A percentile compares a stretch with the other conserved stretches of the same genome.
These are phyloP conservation scores for Lasioglossum lativentre DNA, from an alignment of 2,888 invertebrate genomes.

Conservation along the genomic window DNA sequence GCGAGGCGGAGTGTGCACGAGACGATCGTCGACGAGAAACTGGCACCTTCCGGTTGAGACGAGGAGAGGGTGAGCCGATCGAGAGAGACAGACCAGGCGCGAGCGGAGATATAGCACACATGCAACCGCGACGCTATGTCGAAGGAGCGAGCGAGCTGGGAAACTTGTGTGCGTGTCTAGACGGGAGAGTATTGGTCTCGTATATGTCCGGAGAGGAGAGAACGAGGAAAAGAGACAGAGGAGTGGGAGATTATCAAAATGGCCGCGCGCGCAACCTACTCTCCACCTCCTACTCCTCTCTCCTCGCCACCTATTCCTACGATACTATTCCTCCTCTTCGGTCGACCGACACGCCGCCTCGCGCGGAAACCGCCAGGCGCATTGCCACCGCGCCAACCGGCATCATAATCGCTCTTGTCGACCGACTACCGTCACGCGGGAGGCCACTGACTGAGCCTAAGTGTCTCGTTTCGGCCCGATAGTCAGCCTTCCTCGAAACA, in stretches of 20 bases:
- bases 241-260: conserved; percentile 83
- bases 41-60: conserved; percentile 83
- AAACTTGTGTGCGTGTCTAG: not conserved
- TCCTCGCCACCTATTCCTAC: conserved; percentile 61
- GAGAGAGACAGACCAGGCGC: conserved; percentile 42
- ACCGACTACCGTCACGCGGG: conserved; percentile 59
- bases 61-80: conserved; percentile 62
- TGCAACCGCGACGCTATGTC: not conserved
- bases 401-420: conserved; percentile 43
- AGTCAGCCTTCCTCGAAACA: not conserved
- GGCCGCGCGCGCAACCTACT: conserved; percentile 80
- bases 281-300: conserved; percentile 60
- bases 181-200: not conserved
- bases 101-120: conserved; percentile 12
- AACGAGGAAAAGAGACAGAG: conserved; percentile 63
- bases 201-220: conserved; percentile 22
- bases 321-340: conserved; percentile 65
- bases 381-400: conserved; percentile 48
- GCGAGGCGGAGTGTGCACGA: conserved; percentile 70
- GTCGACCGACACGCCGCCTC: conserved; percentile 67
- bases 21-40: conserved; percentile 82
- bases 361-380: conserved; percentile 72
- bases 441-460: not conserved
- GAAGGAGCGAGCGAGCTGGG: not conserved
- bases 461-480: not conserved